Base-by-base conservation (phyloP, 2,888 invertebrate species). In the Harmothoe impar region DNA sequence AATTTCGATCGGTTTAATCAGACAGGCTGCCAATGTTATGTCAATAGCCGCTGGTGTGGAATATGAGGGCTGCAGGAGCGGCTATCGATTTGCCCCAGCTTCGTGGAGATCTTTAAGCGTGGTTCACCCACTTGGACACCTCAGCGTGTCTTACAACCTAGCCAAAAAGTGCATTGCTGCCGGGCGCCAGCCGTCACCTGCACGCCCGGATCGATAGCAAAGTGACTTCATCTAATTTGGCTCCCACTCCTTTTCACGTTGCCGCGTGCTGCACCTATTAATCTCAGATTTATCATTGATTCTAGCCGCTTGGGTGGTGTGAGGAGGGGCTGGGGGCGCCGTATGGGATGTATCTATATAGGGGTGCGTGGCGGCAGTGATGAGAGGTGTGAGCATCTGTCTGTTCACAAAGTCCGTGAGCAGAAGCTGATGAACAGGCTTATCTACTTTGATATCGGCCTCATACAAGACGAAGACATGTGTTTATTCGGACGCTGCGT, bases 221-320 rank as follows among this genome's bases (percentile, higher is more conserved):
- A 72, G 72, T 72, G 72, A 72, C 72, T 72, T 72, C 72, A 72
- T 72, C 72, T 72, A 72, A 72, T 72, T 72, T 72, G 72, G 72
- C 72, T 72, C 23, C 62, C 62, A 62, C 72, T 72, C 31, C 72
- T 72, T 72, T 72, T 72, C 72, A 25, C 72, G 72, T 29, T 29
- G 72, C 72, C 72, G 43, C 72, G 29, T 15, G 29, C 25, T 15
- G 72, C 72, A 29, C 72, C 72, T 72, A 72, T 72, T 72, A 72
- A 72, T 72, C 72, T 72, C 29, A 72, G 72, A 72, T 72, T 72
- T 72, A 72, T 29, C 72, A 72, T 72, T 72, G 72, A 72, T 72
- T 29, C 15, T 7, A 10, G 43, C 5, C 43, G 43, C 5, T 3
- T 10, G 43, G 43, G 43, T 43, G 62, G 7, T 62, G 62, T 5